A percentile compares a stretch with the other conserved stretches of the same genome.
These are phyloP conservation scores for Periophthalmus modestus DNA, from an alignment of 2,113 vertebrate species.

Conservation along the genomic window DNA sequence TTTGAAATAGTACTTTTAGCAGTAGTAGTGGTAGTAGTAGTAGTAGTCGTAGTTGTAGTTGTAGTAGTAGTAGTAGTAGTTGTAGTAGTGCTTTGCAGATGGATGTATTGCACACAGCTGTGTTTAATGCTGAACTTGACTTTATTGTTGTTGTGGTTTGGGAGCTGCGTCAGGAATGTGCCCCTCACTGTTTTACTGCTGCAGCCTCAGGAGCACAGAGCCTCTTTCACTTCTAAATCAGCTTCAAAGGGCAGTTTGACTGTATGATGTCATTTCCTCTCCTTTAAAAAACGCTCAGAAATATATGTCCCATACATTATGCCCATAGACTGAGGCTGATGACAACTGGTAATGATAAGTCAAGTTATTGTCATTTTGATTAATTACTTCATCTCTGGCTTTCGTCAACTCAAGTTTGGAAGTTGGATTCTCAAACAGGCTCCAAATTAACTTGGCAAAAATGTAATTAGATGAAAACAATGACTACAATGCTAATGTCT, in stretches of 20 bases:
- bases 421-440: background rate
- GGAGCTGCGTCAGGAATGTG: constrained; percentile 35
- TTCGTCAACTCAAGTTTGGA: background rate
- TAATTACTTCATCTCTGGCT: background rate
- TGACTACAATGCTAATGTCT: no score
- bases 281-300: background rate
- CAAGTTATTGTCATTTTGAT: background rate
- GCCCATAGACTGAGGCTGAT: no score
- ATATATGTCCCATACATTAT: background rate
- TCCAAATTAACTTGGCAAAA: no score
- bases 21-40: no score
- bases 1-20: no score
- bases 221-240: constrained; percentile 15
- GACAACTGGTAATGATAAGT: background rate
- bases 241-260: background rate
- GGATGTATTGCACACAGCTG: background rate
- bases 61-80: background rate
- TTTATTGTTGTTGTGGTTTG: background rate
- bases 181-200: constrained; percentile 24
- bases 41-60: background rate
- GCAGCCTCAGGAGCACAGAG: background rate
- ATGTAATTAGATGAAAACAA: no score
- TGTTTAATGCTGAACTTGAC: constrained; percentile 15
- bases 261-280: background rate
- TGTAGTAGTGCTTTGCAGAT: background rate